Base-by-base conservation (phyloP, 2,797 vertebrate species). In the Manis javanica region DNA sequence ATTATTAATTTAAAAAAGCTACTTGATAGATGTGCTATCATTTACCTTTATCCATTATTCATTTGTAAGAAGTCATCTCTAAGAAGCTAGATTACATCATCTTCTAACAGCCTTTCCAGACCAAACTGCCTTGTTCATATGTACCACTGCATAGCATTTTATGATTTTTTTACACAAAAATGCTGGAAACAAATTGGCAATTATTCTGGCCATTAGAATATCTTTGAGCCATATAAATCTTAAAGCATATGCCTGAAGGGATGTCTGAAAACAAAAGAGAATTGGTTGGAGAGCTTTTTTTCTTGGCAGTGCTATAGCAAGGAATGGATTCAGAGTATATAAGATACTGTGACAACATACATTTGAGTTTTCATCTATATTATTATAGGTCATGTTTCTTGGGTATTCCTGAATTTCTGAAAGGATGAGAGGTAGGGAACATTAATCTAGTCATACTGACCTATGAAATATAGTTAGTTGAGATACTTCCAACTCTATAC, bases 1-100 rank as follows among this genome's bases (percentile, higher is more conserved):
- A 93, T 94, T 66, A 53, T 81, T 82, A 75, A 78, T 92, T 92
- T 14, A 87, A 85, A 81, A 95, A 53, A 93, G 26, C 53, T 74
- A 64, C 7, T 3, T 53, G n/a, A 24, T 82, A 90, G 23, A 74
- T 81, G 26, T 34, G 13, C 57, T 15, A 31, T 83, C 23, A 71
- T 16, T 11, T 31, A 63, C 49, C 83, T 82, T 69, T 31, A 92
- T 78, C 14, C 39, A 82, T 14, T 82, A 91, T 87, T 96, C n/a
- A 72, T 90, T 49, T 53, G 14, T 51, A 75, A 94, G 59, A 72
- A 55, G 82, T 34, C 31, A 81, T 69, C 21, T 34, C 16, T 39
- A 72, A 59, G 82, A 75, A 87, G 6, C 49, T 63, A 57, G 23
- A 49, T 88, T 75, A 39, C 4, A 42, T 93, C 23, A 84, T 34